Conservation (phyloP, 2,113 vertebrate genomes). For the human (Homo sapiens) region GRCh38 chrX:107994001-107994500, state of each 20-base stretch:
- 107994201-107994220: not conserved
- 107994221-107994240: not conserved
- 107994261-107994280: not conserved
- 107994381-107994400: constrained; percentile 91
- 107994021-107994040: not conserved
- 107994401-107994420: constrained; percentile 91
- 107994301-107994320: not conserved
- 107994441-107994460: constrained; percentile 16
- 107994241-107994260: not conserved
- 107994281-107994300: constrained; percentile 17
- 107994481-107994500: not conserved
- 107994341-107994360: constrained; percentile 90
- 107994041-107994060: not conserved
- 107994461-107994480: constrained; percentile 37
- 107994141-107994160: constrained; percentile 7
- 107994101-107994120: not conserved
- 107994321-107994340: constrained; percentile 86
- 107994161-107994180: not conserved
- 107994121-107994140: not conserved
- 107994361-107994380: constrained; percentile 85
- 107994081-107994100: not conserved
- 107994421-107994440: constrained; percentile 80
- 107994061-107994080: not conserved
- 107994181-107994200: not conserved
- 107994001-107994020: not conserved